phyloP scores from a whole-genome alignment of 1,140 invertebrate species.

The Panonychus citri region DNA sequence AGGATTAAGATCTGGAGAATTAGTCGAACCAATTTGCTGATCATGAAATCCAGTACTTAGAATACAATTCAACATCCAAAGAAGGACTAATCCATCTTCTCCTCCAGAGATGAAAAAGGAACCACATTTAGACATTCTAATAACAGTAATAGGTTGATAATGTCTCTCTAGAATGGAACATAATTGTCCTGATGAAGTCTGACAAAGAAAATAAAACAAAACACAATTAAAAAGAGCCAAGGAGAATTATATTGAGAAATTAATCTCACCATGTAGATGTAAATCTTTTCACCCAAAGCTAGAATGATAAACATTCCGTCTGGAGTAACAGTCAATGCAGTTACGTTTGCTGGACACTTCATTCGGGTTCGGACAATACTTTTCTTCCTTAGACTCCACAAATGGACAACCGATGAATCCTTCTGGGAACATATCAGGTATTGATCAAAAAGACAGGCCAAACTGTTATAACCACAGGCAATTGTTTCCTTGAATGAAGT shows the following conservation, averaged over 20 bases:
- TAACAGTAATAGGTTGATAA: slow-evolving; percentile 47
- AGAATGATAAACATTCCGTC: slow-evolving; percentile 44
- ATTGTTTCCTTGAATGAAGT: background rate
- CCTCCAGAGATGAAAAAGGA: slow-evolving; percentile 43
- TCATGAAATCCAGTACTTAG: slow-evolving; percentile 15
- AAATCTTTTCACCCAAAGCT: slow-evolving; percentile 52
- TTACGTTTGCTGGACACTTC: slow-evolving; percentile 49
- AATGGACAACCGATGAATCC: slow-evolving; percentile 4
- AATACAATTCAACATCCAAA: slow-evolving; percentile 35
- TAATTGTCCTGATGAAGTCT: slow-evolving; percentile 45
- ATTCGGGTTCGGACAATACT: slow-evolving; percentile 30
- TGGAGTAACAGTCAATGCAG: slow-evolving; percentile 37
- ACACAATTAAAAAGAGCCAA: no score
- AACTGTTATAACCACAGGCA: background rate
- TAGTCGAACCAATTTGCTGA: slow-evolving; percentile 11
- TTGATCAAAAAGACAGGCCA: slow-evolving; percentile 6
- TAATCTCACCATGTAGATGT: slow-evolving; percentile 42
- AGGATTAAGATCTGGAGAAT: background rate
- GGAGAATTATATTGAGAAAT: background rate
- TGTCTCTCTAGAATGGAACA: slow-evolving; percentile 43
- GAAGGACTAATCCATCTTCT: slow-evolving; percentile 58
- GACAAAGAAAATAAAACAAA: background rate
- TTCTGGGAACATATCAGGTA: slow-evolving; percentile 2
- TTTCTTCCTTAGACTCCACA: slow-evolving; percentile 14
- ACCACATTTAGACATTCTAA: slow-evolving; percentile 47